These are phyloP conservation scores for Globodera ellingtonae DNA, from an alignment of 1,140 invertebrate species.

Conservation along the genomic window DNA sequence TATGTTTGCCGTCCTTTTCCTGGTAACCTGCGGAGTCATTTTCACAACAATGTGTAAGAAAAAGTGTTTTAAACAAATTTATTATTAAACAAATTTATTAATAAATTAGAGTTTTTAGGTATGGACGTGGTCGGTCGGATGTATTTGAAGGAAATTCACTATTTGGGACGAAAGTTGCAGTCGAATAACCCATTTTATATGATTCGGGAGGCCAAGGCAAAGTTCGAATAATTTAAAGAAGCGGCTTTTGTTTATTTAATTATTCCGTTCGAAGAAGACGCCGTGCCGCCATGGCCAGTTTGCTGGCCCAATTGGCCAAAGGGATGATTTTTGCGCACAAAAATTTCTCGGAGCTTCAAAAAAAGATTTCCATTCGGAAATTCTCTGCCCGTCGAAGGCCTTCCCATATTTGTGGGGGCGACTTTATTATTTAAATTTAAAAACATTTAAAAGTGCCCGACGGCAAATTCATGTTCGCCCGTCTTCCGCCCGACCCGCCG, in stretches of 20 bases:
- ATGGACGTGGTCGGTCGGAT: conserved; percentile 65
- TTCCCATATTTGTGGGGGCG: conserved; percentile 55
- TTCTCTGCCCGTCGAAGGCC: conserved; percentile 28
- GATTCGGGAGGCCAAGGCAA: conserved; percentile 62
- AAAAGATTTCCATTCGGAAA: conserved; percentile 31
- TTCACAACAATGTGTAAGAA: conserved; percentile 61
- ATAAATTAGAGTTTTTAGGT: conserved; percentile 9
- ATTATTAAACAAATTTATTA: not conserved
- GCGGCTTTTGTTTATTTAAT: not conserved
- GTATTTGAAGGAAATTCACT: conserved; percentile 65
- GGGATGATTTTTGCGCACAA: conserved; percentile 65
- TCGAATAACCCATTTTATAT: conserved; percentile 65
- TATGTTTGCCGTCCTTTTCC: conserved; percentile 47
- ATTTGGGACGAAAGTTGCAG: conserved; percentile 60
- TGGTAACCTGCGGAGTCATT: conserved; percentile 59
- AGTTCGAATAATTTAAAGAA: conserved; percentile 35
- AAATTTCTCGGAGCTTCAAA: conserved; percentile 57
- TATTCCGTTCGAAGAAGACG: conserved; percentile 37
- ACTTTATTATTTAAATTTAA: conserved; percentile 4
- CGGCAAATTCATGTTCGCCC: conserved; percentile 64
- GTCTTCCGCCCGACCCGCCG: conserved; percentile 61
- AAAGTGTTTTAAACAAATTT: not conserved
- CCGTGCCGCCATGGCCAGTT: conserved; percentile 58
- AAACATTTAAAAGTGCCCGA: conserved; percentile 58
- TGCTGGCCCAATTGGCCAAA: conserved; percentile 60